phyloP scores from a whole-genome alignment of 2,797 vertebrate genomes.

The Echeneis naucrates region DNA sequence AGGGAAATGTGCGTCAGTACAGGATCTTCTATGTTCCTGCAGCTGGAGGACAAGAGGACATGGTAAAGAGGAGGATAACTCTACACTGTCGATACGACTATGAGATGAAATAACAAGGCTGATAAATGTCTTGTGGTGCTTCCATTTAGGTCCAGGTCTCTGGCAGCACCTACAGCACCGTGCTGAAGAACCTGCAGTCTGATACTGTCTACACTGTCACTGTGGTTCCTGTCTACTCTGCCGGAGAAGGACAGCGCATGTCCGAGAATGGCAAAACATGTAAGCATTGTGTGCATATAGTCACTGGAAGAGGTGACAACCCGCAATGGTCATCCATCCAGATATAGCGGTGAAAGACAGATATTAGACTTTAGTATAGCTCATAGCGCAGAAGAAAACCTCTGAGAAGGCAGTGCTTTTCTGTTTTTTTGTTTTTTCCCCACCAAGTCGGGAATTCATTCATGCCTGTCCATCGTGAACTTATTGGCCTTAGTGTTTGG shows the following conservation, averaged over 20 bases:
- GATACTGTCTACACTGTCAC: conserved; percentile 92
- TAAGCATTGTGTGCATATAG: conserved; percentile 79
- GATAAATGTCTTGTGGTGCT: neutral
- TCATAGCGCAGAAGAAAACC: neutral
- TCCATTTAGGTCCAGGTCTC: conserved; percentile 87
- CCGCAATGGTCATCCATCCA: neutral
- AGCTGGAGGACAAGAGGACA: conserved; percentile 89
- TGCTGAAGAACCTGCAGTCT: conserved; percentile 91
- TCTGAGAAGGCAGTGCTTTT: conserved; percentile 35
- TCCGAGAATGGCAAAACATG: conserved; percentile 94
- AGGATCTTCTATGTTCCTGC: conserved; percentile 90
- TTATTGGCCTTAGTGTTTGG: conserved; percentile 55
- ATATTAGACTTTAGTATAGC: conserved; percentile 14
- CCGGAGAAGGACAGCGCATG: conserved; percentile 91
- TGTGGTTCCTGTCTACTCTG: conserved; percentile 90
- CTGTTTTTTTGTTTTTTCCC: no score
- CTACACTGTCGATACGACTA: neutral
- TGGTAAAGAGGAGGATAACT: conserved; percentile 80
- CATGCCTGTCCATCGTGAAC: conserved; percentile 63
- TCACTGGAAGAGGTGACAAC: neutral
- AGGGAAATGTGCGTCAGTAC: conserved; percentile 95
- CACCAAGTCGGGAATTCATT: conserved; percentile 47
- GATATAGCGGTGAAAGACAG: conserved; percentile 4
- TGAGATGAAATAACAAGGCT: neutral
- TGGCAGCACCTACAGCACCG: conserved; percentile 90